Base-by-base conservation (phyloP, 2,113 vertebrate genomes). In the Solenodon paradoxus region DNA sequence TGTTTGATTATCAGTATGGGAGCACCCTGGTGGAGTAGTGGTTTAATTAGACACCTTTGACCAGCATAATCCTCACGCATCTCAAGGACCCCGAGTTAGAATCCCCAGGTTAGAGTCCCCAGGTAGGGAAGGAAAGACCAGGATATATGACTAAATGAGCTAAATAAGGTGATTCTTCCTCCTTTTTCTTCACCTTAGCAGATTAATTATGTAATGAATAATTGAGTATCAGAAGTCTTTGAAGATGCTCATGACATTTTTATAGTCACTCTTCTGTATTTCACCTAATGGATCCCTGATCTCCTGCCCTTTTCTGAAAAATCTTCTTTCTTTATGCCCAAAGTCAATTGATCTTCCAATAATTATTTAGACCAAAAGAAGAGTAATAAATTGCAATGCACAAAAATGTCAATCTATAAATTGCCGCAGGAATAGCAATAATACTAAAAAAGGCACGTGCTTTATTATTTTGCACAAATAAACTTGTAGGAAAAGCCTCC, bases 291-390 rank as follows among this genome's bases (percentile, higher is more conserved):
- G 17, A 85, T 75, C 30, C 28, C 26, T 75, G 42, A 95, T 35
- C 66, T n/a, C 83, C 75, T 26, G 7, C 2, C 26, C 4, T 68
- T 22, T 35, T 45, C 10, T 57, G 26, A 85, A 19, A 86, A n/a
- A 79, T 40, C 13, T 79, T 94, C 87, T 89, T 47, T 7, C 12
- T 69, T 86, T 26, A 42, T n/a, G 42, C 3, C 17, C 19, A 79
- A 86, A 92, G 30, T 19, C 80, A 87, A 79, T 35, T 96, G 84
- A 88, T 12, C 63, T 94, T 92, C 22, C 3, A 63, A 42, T 87
- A 92, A 89, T 96, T 59, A 95, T 84, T 92, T 95, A 86, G 75
- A 84, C 45, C 13, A 49, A 89, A 10, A 88, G 38, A 84, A 78
- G 66, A 42, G 81, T 71, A 90, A 90, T 84, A 77, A 94, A 92